A percentile compares a stretch with the other conserved stretches of the same genome.
These are phyloP conservation scores for Hydractinia echinata DNA, from an alignment of 30 jellyfish, hydroid and myxozoan genomes.

Conservation along the genomic window DNA sequence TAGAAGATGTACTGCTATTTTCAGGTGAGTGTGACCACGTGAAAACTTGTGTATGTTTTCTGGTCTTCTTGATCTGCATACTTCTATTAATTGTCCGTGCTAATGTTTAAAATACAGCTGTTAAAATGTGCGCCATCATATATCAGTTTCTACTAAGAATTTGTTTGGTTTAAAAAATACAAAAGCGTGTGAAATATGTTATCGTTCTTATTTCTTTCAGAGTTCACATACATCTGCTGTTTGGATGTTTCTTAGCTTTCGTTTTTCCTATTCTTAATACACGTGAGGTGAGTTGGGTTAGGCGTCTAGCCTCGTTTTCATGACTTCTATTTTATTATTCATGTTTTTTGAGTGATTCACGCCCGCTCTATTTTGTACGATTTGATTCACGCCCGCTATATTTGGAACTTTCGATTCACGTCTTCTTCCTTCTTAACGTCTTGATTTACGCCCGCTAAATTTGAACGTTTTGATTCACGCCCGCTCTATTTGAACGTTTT, in stretches of 20 bases:
- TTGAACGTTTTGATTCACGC: not conserved
- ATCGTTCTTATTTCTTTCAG: constrained; percentile 22
- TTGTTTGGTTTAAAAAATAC: too few species aligned
- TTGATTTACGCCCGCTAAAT: not conserved
- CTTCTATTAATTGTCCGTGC: not conserved
- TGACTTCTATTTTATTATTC: too few species aligned
- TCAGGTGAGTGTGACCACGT: constrained; percentile 49
- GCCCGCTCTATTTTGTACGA: too few species aligned
- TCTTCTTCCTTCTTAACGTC: too few species aligned
- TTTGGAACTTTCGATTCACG: not conserved
- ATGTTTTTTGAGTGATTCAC: too few species aligned
- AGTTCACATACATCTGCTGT: constrained; percentile 75
- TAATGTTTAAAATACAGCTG: too few species aligned
- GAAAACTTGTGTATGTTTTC: not conserved
- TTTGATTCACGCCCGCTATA: not conserved
- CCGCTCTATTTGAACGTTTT: too few species aligned
- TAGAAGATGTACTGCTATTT: constrained; percentile 41
- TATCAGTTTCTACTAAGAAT: too few species aligned
- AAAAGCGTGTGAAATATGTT: too few species aligned
- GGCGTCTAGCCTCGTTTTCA: too few species aligned
- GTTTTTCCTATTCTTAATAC: constrained; percentile 80
- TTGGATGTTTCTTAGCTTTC: constrained; percentile 92
- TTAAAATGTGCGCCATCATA: too few species aligned
- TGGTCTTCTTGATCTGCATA: not conserved
- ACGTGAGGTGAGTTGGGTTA: constrained; percentile 50